A percentile compares a stretch with the other conserved stretches of the same genome.
Evolutionary conservation across 1,140 invertebrate genomes (phyloP).

Genomic region (Ctenoplectra terminalis): DNA sequence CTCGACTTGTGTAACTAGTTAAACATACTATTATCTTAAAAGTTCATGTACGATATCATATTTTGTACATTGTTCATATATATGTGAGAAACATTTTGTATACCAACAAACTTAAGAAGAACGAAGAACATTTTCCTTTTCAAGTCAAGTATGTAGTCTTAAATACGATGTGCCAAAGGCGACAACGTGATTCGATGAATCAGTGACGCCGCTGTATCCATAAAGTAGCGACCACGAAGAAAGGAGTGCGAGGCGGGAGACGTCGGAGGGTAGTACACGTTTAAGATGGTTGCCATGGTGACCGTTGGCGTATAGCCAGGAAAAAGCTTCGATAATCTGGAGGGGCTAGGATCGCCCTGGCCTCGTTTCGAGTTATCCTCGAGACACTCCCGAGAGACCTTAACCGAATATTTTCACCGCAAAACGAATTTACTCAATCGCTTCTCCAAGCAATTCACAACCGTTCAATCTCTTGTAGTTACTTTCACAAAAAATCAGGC

Average conservation of each 20-base stretch:
- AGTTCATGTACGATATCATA: too few species aligned
- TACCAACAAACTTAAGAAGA: constrained; percentile 3
- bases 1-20: too few species aligned
- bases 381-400: constrained; percentile 60
- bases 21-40: too few species aligned
- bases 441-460: constrained; percentile 11
- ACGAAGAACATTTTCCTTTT: constrained; percentile 28
- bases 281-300: constrained; percentile 78
- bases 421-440: constrained; percentile 50
- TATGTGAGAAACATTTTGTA: too few species aligned
- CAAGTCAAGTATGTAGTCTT: background rate
- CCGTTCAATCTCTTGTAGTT: background rate
- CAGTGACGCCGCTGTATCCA: constrained; percentile 63
- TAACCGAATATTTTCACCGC: constrained; percentile 66
- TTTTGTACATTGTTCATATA: too few species aligned
- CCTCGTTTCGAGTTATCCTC: constrained; percentile 72
- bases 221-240: constrained; percentile 57
- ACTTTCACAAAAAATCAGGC: background rate
- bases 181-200: constrained; percentile 66
- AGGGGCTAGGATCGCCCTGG: constrained; percentile 70
- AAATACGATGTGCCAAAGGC: constrained; percentile 31
- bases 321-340: constrained; percentile 76
- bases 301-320: constrained; percentile 76
- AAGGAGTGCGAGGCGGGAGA: constrained; percentile 33
- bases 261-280: constrained; percentile 58